A percentile compares a stretch with the other conserved stretches of the same genome.
Evolutionary conservation across 23 tunicate genomes (phyloP).

Genomic region (Styela plicata): DNA sequence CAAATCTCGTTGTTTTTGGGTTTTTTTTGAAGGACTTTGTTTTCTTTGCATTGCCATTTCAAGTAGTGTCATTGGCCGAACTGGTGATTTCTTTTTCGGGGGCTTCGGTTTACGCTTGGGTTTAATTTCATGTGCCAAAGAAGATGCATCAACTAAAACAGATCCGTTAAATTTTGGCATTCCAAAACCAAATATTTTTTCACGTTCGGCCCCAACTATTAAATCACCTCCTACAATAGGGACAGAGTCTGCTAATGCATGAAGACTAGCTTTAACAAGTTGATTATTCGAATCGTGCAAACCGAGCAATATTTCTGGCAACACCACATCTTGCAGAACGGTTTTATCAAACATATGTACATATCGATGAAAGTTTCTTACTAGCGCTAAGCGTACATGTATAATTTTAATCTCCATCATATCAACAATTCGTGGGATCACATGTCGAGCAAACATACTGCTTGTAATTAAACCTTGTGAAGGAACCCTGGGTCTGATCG

Average conservation of each 20-base stretch:
- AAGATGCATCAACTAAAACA: slow-evolving; percentile 23
- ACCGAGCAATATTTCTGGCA: slow-evolving; percentile 76
- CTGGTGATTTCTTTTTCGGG: not conserved
- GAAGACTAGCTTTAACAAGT: slow-evolving; percentile 66
- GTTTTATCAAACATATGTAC: slow-evolving; percentile 82
- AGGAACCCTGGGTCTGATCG: not conserved
- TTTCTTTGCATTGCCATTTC: slow-evolving; percentile 55
- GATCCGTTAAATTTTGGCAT: slow-evolving; percentile 62
- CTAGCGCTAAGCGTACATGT: slow-evolving; percentile 72
- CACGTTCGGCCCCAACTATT: slow-evolving; percentile 79
- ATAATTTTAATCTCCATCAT: slow-evolving; percentile 51
- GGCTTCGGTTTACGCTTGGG: slow-evolving; percentile 38
- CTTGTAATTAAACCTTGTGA: slow-evolving; percentile 59
- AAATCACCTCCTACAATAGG: slow-evolving; percentile 85
- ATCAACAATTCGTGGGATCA: slow-evolving; percentile 77
- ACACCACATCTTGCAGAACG: slow-evolving; percentile 54
- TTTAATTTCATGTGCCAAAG: slow-evolving; percentile 56
- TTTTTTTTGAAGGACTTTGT: slow-evolving; percentile 5
- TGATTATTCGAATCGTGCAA: slow-evolving; percentile 75
- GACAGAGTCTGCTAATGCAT: slow-evolving; percentile 76
- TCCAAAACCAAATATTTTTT: slow-evolving; percentile 61
- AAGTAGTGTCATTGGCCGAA: slow-evolving; percentile 37
- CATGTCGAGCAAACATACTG: slow-evolving; percentile 62
- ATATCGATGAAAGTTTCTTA: slow-evolving; percentile 51
- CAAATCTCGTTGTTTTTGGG: slow-evolving; percentile 1